Base-by-base conservation (phyloP, 2,888 invertebrate genomes). In the Drosophila subsilvestris region DNA sequence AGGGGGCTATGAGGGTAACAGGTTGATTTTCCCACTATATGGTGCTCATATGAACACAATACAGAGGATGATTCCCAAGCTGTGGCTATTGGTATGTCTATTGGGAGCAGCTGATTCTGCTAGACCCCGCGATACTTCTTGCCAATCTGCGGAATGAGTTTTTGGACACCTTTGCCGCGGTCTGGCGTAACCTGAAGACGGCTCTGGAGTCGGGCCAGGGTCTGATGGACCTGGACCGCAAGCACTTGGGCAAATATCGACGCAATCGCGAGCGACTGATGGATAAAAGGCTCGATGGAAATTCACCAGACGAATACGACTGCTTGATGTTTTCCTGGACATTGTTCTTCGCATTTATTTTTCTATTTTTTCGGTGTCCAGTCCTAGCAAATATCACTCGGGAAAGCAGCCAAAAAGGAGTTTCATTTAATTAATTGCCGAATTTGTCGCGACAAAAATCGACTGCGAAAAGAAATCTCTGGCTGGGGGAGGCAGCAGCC, bases 361-460 rank as follows among this genome's bases (percentile, higher is more conserved):
- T 14, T 37, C 14, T 37, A 6, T 22, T 18, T 47, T 62, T 44
- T 42, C 56, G 27, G 18, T 49, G 20, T 42, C 18, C 32, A 45
- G 29, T 44, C 37, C 7, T 17, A 56, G 42, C n/a, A 42, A 47
- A 27, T 17, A 63, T 25, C 2, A 1, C 14, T 20, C n/a, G 18
- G 4, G 43, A 60, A 60, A 44, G 43, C 3, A 29, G 6, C 27
- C 10, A n/a, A 50, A 50, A 20, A 20, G 12, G 65, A 69, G 60
- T 70, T 79, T 62, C 51, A 59, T 67, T 87, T 69, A 85, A 81
- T 83, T 83, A 85, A 77, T 85, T 76, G 48, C 57, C 65, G 70
- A 81, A 59, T 56, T 48, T 22, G 32, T 66, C 54, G 55, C 47
- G 44, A 63, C 70, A 63, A 44, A 37, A 44, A 48, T 8, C 14